A percentile compares a stretch with the other conserved stretches of the same genome.
These are phyloP conservation scores for Ciconia maguari DNA, from an alignment of 2,113 vertebrate species.

Conservation along the genomic window DNA sequence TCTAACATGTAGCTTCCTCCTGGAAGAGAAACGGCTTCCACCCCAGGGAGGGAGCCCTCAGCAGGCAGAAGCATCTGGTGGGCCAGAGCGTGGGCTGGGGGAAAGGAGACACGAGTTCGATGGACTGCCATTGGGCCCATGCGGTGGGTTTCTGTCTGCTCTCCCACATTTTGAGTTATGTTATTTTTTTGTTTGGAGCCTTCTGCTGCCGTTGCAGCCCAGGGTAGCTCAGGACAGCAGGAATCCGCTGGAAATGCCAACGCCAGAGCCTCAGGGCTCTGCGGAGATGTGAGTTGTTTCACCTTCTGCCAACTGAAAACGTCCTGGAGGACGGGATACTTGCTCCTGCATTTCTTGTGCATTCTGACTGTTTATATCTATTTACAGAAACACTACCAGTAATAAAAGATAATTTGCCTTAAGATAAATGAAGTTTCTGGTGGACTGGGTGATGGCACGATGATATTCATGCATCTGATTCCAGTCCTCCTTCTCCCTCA, in stretches of 20 bases:
- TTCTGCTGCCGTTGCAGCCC: not conserved
- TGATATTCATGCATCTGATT: not conserved
- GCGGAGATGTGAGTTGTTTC: not conserved
- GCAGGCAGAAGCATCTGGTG: not conserved
- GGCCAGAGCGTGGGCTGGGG: not conserved
- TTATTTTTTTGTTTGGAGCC: not conserved
- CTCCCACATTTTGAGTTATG: not conserved
- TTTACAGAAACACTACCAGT: not conserved
- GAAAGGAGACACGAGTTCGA: not conserved
- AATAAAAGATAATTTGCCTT: not conserved
- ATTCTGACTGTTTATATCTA: not conserved
- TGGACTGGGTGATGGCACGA: rapidly evolving
- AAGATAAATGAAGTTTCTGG: not conserved
- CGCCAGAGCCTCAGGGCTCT: not conserved
- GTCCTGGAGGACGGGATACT: not conserved
- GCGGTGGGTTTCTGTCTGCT: not conserved
- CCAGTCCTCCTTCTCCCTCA: not conserved
- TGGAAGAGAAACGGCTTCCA: not conserved
- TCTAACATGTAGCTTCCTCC: not conserved
- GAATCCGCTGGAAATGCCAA: not conserved
- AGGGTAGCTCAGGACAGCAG: not conserved
- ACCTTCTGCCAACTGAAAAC: not conserved
- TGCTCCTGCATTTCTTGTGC: not conserved
- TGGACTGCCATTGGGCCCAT: not conserved
- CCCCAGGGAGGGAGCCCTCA: not conserved